Percentiles rank a stretch among this genome's conserved stretches.
phyloP scores from a whole-genome alignment of 2,888 invertebrate genomes.

The Lathronympha strigana region DNA sequence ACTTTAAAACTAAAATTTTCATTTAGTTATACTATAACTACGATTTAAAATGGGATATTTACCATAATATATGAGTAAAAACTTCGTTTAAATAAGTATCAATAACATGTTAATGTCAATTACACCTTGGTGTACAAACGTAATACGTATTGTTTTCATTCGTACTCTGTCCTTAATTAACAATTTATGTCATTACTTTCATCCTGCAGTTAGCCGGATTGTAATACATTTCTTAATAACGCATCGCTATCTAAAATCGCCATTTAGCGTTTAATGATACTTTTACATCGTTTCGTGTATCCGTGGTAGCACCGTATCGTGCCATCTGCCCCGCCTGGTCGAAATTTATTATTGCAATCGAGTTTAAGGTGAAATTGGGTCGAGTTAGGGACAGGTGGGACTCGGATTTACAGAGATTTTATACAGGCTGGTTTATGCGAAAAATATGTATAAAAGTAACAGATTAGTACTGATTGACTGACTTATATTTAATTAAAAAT shows the following conservation, averaged over 20 bases:
- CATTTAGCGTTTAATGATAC: constrained; percentile 64
- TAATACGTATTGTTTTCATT: background rate
- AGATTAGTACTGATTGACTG: no score
- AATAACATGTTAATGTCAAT: no score
- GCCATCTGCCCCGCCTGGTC: constrained; percentile 60
- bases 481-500: no score
- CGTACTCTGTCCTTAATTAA: constrained; percentile 5
- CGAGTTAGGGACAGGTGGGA: constrained; percentile 60
- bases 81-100: no score
- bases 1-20: no score
- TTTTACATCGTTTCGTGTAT: constrained; percentile 60
- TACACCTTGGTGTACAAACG: no score
- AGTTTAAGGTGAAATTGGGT: constrained; percentile 54
- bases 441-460: no score
- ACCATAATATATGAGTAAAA: no score
- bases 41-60: no score
- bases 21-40: no score
- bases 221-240: constrained; percentile 48
- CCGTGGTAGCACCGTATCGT: constrained; percentile 59
- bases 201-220: constrained; percentile 28
- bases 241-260: constrained; percentile 60
- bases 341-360: constrained; percentile 55
- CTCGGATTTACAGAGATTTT: constrained; percentile 6
- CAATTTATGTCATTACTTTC: constrained; percentile 20
- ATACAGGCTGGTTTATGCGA: background rate